Evolutionary conservation across 2,888 invertebrate species (phyloP).

Genomic region (Ditula angustiorana): DNA sequence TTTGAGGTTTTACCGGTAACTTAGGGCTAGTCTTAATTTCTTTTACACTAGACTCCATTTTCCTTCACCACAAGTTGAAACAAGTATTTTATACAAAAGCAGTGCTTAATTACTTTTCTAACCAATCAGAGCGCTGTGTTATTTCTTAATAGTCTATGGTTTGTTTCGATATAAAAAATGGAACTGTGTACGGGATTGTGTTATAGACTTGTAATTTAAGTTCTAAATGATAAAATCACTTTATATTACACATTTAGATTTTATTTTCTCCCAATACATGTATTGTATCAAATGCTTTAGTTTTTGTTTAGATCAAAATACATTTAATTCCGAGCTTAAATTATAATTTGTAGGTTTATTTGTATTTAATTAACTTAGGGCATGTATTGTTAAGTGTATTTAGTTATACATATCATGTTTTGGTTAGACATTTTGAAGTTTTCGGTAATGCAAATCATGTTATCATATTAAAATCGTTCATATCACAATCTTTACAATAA

Average conservation of each 20-base stretch:
- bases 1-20: too few species aligned
- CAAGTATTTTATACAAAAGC: too few species aligned
- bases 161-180: background rate
- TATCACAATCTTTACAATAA: background rate
- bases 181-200: background rate
- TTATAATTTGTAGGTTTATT: constrained; percentile 36
- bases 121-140: too few species aligned
- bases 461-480: background rate
- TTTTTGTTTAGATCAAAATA: constrained; percentile 38
- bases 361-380: constrained; percentile 31
- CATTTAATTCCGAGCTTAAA: constrained; percentile 38
- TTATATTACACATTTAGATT: constrained; percentile 13
- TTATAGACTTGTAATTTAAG: background rate
- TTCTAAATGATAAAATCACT: constrained; percentile 6
- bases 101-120: too few species aligned
- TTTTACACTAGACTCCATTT: too few species aligned
- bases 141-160: background rate
- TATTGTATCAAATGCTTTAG: constrained; percentile 36
- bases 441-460: too few species aligned
- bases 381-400: constrained; percentile 30
- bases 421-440: background rate
- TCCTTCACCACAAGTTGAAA: too few species aligned
- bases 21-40: too few species aligned
- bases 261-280: constrained; percentile 12
- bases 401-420: constrained; percentile 33